Evolutionary conservation across 1,140 invertebrate genomes (phyloP).

Genomic region (Scaptomyza hsui): DNA sequence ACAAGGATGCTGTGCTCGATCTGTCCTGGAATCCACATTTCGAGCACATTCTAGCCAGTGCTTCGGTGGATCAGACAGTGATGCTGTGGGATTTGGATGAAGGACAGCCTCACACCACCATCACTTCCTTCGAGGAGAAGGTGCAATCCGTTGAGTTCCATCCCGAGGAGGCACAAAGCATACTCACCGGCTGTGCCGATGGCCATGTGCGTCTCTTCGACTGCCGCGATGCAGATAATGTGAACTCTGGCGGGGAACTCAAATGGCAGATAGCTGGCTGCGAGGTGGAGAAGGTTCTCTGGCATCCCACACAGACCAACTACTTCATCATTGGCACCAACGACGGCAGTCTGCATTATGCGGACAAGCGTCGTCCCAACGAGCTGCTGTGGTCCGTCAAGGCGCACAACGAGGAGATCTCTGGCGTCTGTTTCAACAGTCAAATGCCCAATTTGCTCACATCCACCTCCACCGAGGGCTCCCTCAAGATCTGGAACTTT

Average conservation of each 20-base stretch:
- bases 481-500: conserved; percentile 82
- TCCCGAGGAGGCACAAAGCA: conserved; percentile 90
- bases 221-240: conserved; percentile 87
- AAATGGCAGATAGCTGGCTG: conserved; percentile 88
- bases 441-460: conserved; percentile 71
- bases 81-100: conserved; percentile 97
- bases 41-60: conserved; percentile 94
- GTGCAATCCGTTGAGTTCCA: conserved; percentile 95
- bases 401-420: conserved; percentile 92
- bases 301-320: conserved; percentile 87
- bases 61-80: conserved; percentile 94
- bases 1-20: conserved; percentile 95
- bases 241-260: conserved; percentile 84
- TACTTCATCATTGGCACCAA: conserved; percentile 89
- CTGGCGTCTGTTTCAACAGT: conserved; percentile 85
- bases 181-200: conserved; percentile 91
- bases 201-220: conserved; percentile 91
- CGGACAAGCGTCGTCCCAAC: conserved; percentile 89
- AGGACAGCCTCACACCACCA: conserved; percentile 89
- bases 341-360: conserved; percentile 90
- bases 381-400: conserved; percentile 91
- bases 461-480: conserved; percentile 75
- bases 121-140: conserved; percentile 92
- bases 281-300: conserved; percentile 95
- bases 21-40: conserved; percentile 94